phyloP scores from a whole-genome alignment of 2,888 invertebrate species.

The Meta bourneti region DNA sequence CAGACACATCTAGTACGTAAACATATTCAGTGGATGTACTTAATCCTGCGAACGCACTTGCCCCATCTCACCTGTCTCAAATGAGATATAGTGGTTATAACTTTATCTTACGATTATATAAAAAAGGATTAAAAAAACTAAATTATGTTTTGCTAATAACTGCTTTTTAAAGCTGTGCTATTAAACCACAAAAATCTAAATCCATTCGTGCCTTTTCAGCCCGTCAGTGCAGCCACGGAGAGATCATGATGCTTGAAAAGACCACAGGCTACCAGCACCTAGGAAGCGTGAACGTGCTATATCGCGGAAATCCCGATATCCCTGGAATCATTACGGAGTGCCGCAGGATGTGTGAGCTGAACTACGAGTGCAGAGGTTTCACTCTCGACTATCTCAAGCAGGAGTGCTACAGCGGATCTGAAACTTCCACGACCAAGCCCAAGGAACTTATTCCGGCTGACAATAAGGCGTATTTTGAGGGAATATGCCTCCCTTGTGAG shows the following conservation, averaged over 20 bases:
- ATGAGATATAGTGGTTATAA: too few relatives aligned
- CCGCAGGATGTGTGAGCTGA: constrained; percentile 80
- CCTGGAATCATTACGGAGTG: constrained; percentile 81
- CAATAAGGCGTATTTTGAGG: constrained; percentile 78
- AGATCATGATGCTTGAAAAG: constrained; percentile 74
- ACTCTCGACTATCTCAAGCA: constrained; percentile 81
- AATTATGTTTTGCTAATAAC: too few relatives aligned
- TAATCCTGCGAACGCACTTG: too few relatives aligned
- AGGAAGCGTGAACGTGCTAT: constrained; percentile 77
- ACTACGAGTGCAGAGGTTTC: constrained; percentile 81
- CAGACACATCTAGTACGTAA: too few relatives aligned
- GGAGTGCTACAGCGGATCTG: constrained; percentile 79
- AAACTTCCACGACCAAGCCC: constrained; percentile 69
- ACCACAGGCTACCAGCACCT: constrained; percentile 71
- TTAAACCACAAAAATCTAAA: too few relatives aligned
- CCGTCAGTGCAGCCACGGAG: constrained; percentile 72
- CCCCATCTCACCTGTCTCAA: too few relatives aligned
- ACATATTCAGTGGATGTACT: too few relatives aligned
- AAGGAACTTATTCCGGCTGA: constrained; percentile 77
- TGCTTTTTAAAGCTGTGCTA: too few relatives aligned
- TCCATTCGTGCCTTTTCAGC: constrained; percentile 17
- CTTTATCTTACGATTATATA: too few relatives aligned
- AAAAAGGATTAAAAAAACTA: too few relatives aligned
- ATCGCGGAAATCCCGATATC: constrained; percentile 78
- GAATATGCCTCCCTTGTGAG: constrained; percentile 78